These are phyloP conservation scores for Torymus texanus DNA, from an alignment of 2,888 invertebrate species.

Conservation along the genomic window DNA sequence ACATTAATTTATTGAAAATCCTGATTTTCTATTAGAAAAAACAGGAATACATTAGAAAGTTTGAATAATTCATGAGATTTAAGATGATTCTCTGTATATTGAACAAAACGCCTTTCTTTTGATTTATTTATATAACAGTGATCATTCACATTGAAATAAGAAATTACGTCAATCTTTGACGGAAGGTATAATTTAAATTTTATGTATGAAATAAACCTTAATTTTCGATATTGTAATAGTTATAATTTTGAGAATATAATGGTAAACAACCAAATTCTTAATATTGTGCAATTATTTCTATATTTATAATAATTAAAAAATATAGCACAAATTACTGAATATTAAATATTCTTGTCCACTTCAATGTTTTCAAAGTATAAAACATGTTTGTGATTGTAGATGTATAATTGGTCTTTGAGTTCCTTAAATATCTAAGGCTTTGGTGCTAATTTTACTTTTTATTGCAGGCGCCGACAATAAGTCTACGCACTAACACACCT, in stretches of 20 bases:
- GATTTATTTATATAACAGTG: too few relatives aligned
- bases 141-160: too few relatives aligned
- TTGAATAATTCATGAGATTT: too few relatives aligned
- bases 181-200: too few relatives aligned
- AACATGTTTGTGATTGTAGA: conserved; percentile 14
- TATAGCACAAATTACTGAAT: conserved; percentile 12
- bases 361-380: conserved; percentile 13
- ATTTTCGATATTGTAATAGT: not conserved
- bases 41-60: too few relatives aligned
- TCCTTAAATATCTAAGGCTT: conserved; percentile 47
- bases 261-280: conserved; percentile 21
- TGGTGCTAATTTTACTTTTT: conserved; percentile 72
- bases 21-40: too few relatives aligned
- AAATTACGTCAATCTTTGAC: too few relatives aligned
- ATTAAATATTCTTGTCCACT: conserved; percentile 9
- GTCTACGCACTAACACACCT: conserved; percentile 74
- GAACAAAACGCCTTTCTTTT: too few relatives aligned
- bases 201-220: too few relatives aligned
- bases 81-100: too few relatives aligned
- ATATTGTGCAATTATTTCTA: conserved; percentile 19
- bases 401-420: conserved; percentile 47
- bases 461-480: conserved; percentile 76
- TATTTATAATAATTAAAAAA: conserved; percentile 2
- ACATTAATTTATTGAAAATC: too few relatives aligned
- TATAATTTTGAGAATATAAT: conserved; percentile 51